Evolutionary conservation across 2,888 invertebrate species (phyloP).

Genomic region (Therioaphis trifolii): DNA sequence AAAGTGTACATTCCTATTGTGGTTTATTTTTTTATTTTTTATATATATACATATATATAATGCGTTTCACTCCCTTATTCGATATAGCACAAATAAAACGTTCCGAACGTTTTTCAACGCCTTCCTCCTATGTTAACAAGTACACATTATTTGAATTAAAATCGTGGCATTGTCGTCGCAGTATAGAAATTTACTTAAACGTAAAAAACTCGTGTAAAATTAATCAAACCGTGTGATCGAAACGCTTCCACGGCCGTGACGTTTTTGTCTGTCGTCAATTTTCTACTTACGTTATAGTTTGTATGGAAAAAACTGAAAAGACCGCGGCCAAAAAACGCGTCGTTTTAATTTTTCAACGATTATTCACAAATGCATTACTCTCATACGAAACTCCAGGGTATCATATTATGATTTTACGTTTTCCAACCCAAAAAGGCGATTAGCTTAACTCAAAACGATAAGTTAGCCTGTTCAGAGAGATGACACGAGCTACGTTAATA

Average conservation of each 20-base stretch:
- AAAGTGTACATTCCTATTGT: slow-evolving; percentile 59
- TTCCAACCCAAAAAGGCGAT: no score
- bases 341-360: slow-evolving; percentile 15
- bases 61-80: slow-evolving; percentile 52
- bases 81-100: slow-evolving; percentile 31
- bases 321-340: slow-evolving; percentile 1
- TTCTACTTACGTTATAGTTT: background rate
- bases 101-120: slow-evolving; percentile 1
- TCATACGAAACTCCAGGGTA: no score
- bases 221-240: background rate
- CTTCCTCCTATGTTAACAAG: slow-evolving; percentile 3
- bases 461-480: no score
- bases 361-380: no score
- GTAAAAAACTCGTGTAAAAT: background rate
- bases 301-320: background rate
- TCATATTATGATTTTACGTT: no score
- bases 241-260: background rate
- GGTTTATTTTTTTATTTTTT: slow-evolving; percentile 56
- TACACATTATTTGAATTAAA: slow-evolving; percentile 52
- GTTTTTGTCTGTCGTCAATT: background rate
- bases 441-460: no score
- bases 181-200: slow-evolving; percentile 22
- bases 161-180: slow-evolving; percentile 15
- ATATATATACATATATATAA: no score
- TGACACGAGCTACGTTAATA: no score